These are phyloP conservation scores for Motacilla alba DNA, from an alignment of 2,113 vertebrate species.

Conservation along the genomic window DNA sequence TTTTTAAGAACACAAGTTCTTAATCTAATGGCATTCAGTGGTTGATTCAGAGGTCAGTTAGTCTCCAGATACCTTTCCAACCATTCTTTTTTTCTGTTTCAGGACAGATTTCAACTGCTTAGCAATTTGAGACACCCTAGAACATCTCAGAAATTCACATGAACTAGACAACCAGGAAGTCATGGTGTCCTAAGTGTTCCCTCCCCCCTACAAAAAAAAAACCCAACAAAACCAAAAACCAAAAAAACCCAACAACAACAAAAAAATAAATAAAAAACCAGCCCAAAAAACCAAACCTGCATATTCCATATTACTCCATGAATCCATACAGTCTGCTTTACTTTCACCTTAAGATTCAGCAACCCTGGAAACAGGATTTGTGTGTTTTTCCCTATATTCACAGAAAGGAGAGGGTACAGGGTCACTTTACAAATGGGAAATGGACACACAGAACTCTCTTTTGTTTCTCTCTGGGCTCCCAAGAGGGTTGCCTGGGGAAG, in stretches of 20 bases:
- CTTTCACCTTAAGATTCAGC: fast-evolving
- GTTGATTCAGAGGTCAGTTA: neutral
- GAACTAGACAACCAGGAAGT: neutral
- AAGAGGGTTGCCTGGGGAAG: neutral
- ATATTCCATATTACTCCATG: neutral
- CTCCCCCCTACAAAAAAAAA: too few species aligned
- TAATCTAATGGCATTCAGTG: neutral
- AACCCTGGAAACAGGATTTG: neutral
- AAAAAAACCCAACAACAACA: too few species aligned
- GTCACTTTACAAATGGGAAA: neutral
- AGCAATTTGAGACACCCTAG: neutral
- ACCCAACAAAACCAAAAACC: neutral
- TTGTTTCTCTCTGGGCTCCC: fast-evolving
- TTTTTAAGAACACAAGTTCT: neutral
- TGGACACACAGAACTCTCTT: neutral
- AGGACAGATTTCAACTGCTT: neutral
- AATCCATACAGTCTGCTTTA: neutral
- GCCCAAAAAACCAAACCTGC: neutral
- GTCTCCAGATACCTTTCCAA: neutral
- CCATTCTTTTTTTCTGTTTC: neutral
- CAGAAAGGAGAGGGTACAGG: fast-evolving
- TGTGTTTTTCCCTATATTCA: neutral
- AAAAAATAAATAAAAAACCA: neutral
- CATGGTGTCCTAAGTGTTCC: neutral
- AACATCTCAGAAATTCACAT: neutral